Conservation (phyloP, 2,888 invertebrate genomes). For the Sminthurinus aureus region DNA sequence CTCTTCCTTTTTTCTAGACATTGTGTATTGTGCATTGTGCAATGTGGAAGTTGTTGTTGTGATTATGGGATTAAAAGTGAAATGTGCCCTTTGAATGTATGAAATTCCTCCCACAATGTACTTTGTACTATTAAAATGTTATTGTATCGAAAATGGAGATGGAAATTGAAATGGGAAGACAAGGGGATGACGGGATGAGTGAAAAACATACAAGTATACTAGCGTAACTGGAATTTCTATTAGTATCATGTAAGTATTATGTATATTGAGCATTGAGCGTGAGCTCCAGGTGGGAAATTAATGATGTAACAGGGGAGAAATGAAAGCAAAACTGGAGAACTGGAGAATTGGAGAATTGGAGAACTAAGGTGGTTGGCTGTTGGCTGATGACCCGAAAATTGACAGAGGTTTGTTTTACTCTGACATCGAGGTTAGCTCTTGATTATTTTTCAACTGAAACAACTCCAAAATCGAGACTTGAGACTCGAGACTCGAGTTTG, state of each 20-base stretch:
- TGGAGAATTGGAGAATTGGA: constrained; percentile 40
- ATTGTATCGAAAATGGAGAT: background rate
- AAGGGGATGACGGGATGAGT: background rate
- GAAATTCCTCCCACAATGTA: too few relatives aligned
- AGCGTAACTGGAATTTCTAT: too few relatives aligned
- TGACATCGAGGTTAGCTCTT: constrained; percentile 42
- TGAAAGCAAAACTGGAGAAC: constrained; percentile 45
- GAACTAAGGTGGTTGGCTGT: constrained; percentile 27
- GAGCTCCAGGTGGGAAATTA: background rate
- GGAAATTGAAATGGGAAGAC: too few relatives aligned
- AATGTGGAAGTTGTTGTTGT: background rate
- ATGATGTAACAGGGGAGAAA: background rate
- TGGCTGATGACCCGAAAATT: constrained; percentile 35
- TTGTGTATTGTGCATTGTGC: background rate
- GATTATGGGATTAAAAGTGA: background rate
- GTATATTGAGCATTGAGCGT: too few relatives aligned
- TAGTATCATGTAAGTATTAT: too few relatives aligned
- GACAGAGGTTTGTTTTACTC: constrained; percentile 49
- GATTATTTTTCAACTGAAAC: constrained; percentile 37
- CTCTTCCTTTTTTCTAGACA: background rate
- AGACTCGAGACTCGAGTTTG: constrained; percentile 37
- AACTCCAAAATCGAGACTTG: background rate
- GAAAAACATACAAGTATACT: too few relatives aligned
- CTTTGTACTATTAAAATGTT: background rate
- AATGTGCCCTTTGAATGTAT: too few relatives aligned